Evolutionary conservation across 2,113 vertebrate species (phyloP), one percentile per base, ranked within the genome.

Genomic region (Camelus dromedarius): DNA sequence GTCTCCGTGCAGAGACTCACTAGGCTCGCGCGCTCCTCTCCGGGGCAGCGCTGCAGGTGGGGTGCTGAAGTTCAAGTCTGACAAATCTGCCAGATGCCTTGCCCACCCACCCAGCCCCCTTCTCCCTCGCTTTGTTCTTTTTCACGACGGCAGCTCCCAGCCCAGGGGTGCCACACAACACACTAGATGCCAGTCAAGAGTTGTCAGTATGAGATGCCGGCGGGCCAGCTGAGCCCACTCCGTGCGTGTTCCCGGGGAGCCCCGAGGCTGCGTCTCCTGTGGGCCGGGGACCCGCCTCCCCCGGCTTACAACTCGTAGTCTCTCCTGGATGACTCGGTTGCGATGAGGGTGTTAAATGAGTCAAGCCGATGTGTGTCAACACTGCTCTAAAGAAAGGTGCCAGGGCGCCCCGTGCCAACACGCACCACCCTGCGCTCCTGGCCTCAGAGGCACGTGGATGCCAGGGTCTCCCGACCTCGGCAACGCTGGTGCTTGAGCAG

Each of bases 201-300:
- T 3, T 35, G 35, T 72, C 91, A 46, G 35, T 35, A 1, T 12
- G 28, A 81, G 69, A 79, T 42, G n/a, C 8, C 5, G 42, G 13
- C 14, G 20, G 14, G 28, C 11, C 32, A 32, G n/a, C 48, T 9
- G 26, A 0, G 0, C 66, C 42, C 35, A 50, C 19, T 76, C 73
- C 30, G 1, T 0, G 0, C 8, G 4, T 38, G 28, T 56, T 48
- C 64, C 42, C 28, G 15, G 16, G 38, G 26, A 42, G 48, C 1
- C 20, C 48, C 32, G 70, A 88, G 72, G 38, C 42, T 38, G 1
- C 24, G 35, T 46, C 58, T 92, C 24, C 1, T 14, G 15, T 82
- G 42, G 58, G 18, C 48, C 4, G 56, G 66, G 26, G 28, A 22
- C 28, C n/a, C 26, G 69, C 48, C 52, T 58, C 52, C 9, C 42